Evolutionary conservation across 1,140 invertebrate genomes (phyloP).

Genomic region (Pomacea maculata): DNA sequence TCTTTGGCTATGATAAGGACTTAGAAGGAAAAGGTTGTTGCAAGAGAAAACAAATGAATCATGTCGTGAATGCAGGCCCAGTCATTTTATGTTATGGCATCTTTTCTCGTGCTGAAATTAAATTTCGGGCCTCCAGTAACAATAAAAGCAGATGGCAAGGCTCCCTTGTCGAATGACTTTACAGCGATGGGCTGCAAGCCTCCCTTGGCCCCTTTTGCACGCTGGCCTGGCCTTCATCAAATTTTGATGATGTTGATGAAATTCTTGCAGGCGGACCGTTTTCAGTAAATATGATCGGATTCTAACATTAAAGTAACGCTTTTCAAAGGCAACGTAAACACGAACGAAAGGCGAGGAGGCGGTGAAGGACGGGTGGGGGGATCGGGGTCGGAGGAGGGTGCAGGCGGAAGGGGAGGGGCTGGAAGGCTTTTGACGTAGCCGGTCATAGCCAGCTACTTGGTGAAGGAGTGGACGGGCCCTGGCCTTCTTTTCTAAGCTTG

Average conservation of each 20-base stretch:
- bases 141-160: slow-evolving; percentile 20
- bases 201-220: neutral
- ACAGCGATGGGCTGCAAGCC: neutral
- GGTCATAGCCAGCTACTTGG: no score
- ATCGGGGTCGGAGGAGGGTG: neutral
- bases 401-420: neutral
- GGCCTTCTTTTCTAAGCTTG: no score
- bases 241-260: slow-evolving; percentile 18
- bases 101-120: slow-evolving; percentile 24
- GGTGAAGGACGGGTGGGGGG: neutral
- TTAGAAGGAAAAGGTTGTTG: slow-evolving; percentile 4
- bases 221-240: slow-evolving; percentile 12
- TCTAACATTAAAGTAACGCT: no score
- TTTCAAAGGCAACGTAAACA: neutral
- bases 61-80: slow-evolving; percentile 19
- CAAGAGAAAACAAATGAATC: slow-evolving; percentile 28
- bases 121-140: slow-evolving; percentile 21
- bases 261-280: slow-evolving; percentile 4
- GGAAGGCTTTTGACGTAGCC: neutral
- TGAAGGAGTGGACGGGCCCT: no score
- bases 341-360: neutral
- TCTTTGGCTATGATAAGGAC: slow-evolving; percentile 8
- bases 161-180: neutral
- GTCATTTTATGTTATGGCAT: slow-evolving; percentile 25
- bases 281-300: no score